These are phyloP conservation scores for Glaucomys volans DNA, from an alignment of 2,113 vertebrate species.

Conservation along the genomic window DNA sequence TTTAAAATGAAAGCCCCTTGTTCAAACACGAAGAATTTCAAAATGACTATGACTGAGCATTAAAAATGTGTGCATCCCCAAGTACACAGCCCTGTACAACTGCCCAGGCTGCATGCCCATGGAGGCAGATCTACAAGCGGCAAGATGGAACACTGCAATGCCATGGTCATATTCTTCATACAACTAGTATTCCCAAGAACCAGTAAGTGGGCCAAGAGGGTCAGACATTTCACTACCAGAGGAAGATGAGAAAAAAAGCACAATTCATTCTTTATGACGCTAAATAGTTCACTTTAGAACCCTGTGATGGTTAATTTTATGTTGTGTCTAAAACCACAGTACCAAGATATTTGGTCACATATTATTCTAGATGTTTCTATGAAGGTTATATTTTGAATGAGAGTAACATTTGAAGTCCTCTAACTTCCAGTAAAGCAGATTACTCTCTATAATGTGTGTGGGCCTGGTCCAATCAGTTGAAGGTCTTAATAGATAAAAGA, in stretches of 20 bases:
- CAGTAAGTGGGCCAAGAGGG: not conserved
- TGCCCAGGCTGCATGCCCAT: fast-evolving
- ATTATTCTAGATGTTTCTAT: not conserved
- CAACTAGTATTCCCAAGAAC: not conserved
- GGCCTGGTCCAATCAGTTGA: not conserved
- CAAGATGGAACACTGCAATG: not conserved
- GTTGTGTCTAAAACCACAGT: not conserved
- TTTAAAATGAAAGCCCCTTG: not conserved
- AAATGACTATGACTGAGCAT: not conserved
- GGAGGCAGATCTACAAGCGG: not conserved
- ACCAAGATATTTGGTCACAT: not conserved
- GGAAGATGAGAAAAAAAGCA: not conserved
- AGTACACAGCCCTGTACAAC: not conserved
- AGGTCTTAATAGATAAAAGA: not conserved
- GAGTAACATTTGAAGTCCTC: not conserved
- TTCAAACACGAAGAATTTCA: constrained; percentile 23
- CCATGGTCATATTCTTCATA: not conserved
- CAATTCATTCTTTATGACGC: not conserved
- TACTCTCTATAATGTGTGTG: not conserved
- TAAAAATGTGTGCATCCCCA: not conserved
- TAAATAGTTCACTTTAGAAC: not conserved
- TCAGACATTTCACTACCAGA: not conserved
- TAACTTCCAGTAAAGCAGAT: not conserved
- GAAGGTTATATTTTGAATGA: not conserved
- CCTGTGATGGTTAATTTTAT: not conserved